A percentile compares a stretch with the other conserved stretches of the same genome.
Evolutionary conservation across 1,140 invertebrate species (phyloP).

Genomic region (Wasmannia auropunctata): DNA sequence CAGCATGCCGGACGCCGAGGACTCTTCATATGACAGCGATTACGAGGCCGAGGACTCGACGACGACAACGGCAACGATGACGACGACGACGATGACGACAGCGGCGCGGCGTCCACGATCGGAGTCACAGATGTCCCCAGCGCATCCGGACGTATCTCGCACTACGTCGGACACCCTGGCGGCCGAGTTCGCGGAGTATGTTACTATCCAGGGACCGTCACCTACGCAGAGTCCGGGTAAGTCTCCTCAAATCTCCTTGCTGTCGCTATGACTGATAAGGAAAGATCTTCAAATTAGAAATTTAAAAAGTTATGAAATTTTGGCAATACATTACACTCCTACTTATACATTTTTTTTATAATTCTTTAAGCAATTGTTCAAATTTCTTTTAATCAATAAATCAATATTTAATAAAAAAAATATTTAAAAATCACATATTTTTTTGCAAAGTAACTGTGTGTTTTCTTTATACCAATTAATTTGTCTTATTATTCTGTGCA

Average conservation of each 20-base stretch:
- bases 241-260: neutral
- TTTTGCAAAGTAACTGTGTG: no score
- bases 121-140: conserved; percentile 77
- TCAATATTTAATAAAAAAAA: no score
- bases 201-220: conserved; percentile 84
- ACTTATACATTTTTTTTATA: no score
- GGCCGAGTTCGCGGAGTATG: conserved; percentile 94
- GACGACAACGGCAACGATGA: conserved; percentile 83
- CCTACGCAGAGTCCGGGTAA: conserved; percentile 78
- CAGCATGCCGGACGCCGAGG: conserved; percentile 88
- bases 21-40: conserved; percentile 95
- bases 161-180: conserved; percentile 93
- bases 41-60: conserved; percentile 89
- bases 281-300: no score
- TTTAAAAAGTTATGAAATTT: no score
- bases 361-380: no score
- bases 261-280: no score
- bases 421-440: no score
- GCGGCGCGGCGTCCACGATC: conserved; percentile 35
- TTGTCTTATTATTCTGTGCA: no score
- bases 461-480: no score
- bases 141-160: conserved; percentile 91
- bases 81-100: conserved; percentile 86
- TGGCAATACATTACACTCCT: no score
- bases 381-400: no score